A percentile compares a stretch with the other conserved stretches of the same genome.
Evolutionary conservation across 1,140 invertebrate genomes (phyloP).

Genomic region (Brevipalpus yothersi): DNA sequence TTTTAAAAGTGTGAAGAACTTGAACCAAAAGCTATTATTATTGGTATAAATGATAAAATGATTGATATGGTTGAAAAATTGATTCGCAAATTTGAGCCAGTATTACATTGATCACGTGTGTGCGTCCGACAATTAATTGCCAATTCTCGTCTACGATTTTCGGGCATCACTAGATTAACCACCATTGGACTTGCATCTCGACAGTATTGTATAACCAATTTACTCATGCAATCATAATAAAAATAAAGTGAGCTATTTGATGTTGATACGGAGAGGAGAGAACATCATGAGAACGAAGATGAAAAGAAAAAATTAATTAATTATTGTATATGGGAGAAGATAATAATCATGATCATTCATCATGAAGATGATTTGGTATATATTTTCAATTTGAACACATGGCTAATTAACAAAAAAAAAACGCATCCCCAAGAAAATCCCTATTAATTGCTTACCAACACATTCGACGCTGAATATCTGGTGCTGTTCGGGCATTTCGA

Average conservation of each 20-base stretch:
- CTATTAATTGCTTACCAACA: conserved; percentile 7
- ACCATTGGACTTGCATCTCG: conserved; percentile 1
- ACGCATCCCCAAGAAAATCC: too few species aligned
- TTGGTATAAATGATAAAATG: background rate
- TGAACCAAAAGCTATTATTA: background rate
- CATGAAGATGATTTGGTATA: too few species aligned
- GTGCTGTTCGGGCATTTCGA: conserved; percentile 3
- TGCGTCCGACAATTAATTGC: conserved; percentile 4
- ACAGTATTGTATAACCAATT: conserved; percentile 7
- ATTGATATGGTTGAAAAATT: background rate
- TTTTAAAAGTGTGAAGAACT: background rate
- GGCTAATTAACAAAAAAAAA: too few species aligned
- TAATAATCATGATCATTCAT: too few species aligned
- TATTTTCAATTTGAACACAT: too few species aligned
- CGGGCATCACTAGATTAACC: conserved; percentile 8
- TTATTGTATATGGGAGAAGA: too few species aligned
- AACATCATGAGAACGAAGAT: too few species aligned
- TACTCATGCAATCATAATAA: conserved; percentile 9
- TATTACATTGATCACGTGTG: conserved; percentile 6
- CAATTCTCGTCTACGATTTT: conserved; percentile 6
- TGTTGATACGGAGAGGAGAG: too few species aligned
- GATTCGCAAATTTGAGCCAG: background rate
- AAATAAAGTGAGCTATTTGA: conserved; percentile 5
- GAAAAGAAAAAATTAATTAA: too few species aligned
- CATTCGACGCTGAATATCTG: conserved; percentile 7